Evolutionary conservation across 2,113 vertebrate species (phyloP).

Genomic region (Choloepus hoffmanni): DNA sequence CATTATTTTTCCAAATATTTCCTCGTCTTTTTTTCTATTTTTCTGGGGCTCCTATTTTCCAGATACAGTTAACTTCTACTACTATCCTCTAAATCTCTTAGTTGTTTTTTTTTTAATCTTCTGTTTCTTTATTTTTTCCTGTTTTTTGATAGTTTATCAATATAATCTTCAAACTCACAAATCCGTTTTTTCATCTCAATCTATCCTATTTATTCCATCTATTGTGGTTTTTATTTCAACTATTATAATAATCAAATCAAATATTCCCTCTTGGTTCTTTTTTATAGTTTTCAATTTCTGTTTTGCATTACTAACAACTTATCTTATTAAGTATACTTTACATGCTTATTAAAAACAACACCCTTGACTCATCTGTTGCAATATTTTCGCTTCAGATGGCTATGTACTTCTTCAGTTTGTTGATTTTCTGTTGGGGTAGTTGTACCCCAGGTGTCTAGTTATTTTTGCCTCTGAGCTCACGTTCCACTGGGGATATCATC

Average conservation of each 20-base stretch:
- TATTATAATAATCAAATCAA: background rate
- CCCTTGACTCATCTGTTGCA: background rate
- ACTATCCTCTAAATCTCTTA: background rate
- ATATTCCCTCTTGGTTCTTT: background rate
- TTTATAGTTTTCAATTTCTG: background rate
- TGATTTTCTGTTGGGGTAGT: conserved; percentile 35
- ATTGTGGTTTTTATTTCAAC: conserved; percentile 25
- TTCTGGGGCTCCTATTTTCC: background rate
- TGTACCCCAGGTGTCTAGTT: conserved; percentile 47
- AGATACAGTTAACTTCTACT: background rate
- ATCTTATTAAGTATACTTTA: conserved; percentile 27
- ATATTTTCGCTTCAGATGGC: background rate
- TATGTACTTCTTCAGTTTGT: conserved; percentile 13
- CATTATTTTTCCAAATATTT: background rate
- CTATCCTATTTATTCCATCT: background rate
- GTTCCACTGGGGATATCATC: conserved; percentile 9
- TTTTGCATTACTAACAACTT: background rate
- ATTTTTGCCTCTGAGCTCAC: conserved; percentile 49
- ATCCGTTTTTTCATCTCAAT: background rate
- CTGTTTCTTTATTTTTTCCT: background rate
- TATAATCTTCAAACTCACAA: background rate
- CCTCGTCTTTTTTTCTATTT: background rate
- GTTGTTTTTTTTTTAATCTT: background rate
- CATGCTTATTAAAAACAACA: background rate
- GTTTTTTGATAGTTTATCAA: background rate